Evolutionary conservation across 1,140 invertebrate species (phyloP), one percentile per base, ranked within the genome.

Genomic region (Brachionus plicatilis): DNA sequence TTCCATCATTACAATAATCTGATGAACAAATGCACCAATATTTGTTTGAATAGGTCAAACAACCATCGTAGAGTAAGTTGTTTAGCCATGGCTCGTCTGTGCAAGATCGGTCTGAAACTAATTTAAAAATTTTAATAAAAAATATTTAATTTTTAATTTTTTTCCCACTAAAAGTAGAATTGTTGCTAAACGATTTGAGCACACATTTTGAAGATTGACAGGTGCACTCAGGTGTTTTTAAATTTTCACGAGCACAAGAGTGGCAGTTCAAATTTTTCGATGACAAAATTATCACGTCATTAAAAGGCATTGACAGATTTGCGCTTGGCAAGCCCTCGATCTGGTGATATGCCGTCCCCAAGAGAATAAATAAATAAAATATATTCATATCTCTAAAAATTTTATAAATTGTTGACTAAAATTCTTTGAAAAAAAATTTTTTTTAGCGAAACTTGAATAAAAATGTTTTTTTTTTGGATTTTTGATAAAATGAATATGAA

Each of bases 11-110:
- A 41, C 82, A 83, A 68, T 56, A 70, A 70, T 83, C 68, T 6
- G 82, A 68, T 50, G 82, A 83, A 56, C 82, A 83, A 17, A 83
- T 17, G 45, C 82, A 83, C 82, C 82, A 83, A 41, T 70, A 72
- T 72, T 83, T 56, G 20, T 60, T 60, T 29, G 24, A 20, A 53
- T 83, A 83, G 7, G 41, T 70, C 37, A 83, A 45, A 41, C 82
- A 83, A 53, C 82, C 82, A 70, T 83, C 82, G 47, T 68, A 68
- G 1, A 83, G 20, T 60, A 83, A 72, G 47, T 83, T 60, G 53
- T 68, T 37, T 12, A 83, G 37, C 82, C 82, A 83, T 70, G n/a
- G 20, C 12, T 83, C 82, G 2, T 50, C 68, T 7, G 60, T 83
- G 29, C 82, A 83, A 9, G 50, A 53, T 27, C 82, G 41, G 29